Evolutionary conservation across 2,797 vertebrate genomes (phyloP), one percentile per base, ranked within the genome.

Genomic region (Nyctibius grandis): DNA sequence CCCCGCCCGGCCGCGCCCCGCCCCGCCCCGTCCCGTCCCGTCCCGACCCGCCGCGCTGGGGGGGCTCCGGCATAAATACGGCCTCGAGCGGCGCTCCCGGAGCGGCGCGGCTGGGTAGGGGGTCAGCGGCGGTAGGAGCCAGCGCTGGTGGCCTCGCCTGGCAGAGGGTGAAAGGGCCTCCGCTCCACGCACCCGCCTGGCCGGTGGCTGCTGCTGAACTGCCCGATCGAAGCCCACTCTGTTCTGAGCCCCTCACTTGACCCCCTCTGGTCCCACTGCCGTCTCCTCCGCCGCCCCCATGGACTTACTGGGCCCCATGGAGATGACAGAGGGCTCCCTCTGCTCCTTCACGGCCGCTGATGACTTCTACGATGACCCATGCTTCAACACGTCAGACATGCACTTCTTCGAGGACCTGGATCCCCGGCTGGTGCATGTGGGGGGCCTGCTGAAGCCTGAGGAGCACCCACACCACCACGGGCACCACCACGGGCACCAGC

Each of bases 341-440:
- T 98, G 98, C 96, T 98, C 99, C 85, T 99, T 99, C 94, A 82
- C 98, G 1, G 97, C 98, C 1, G 97, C 98, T 1, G 99, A 99
- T 23, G 99, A 99, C 86, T 99, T 99, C 97, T 99, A 99, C 6
- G 99, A 99, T 17, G 99, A 99, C 96, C 99, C 99, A 7, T 99
- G 99, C 97, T 99, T 99, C 97, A 99, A 99, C 97, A 99, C 99
- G 15, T 98, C 98, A 8, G 99, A 99, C 98, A 99, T 99, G 98
- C 99, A 98, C 97, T 99, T 99, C 97, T 99, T 99, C 38, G 99
- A 99, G 97, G 99, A 99, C 97, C 98, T 99, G 97, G 99, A 99
- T 97, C 99, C 99, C 29, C 98, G 99, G 94, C 98, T 99, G 81
- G 99, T 99, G 92, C 99, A 99, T 45, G 99, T 99, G 73, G 98